Conservation (phyloP, 1,140 invertebrate genomes). For the Bactericera cockerelli region DNA sequence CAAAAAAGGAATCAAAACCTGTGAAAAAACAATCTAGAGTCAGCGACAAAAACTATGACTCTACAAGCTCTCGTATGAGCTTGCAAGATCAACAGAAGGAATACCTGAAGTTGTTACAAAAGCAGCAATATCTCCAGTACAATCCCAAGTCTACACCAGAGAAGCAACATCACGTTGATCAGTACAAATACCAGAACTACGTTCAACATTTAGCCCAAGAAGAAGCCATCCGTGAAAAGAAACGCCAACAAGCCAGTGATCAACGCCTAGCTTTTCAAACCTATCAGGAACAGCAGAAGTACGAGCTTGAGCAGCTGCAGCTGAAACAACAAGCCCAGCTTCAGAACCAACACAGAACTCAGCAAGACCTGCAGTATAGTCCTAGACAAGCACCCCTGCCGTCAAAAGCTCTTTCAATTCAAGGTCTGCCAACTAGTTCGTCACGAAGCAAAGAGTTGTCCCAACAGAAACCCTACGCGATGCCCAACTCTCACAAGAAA, state of each 20-base stretch:
- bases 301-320: not conserved
- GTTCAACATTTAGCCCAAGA: not conserved
- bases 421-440: no score
- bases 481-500: no score
- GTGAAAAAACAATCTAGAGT: not conserved
- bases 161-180: not conserved
- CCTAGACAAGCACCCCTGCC: not conserved
- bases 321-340: not conserved
- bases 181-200: not conserved
- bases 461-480: no score
- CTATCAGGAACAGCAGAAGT: not conserved
- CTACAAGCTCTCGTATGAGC: not conserved
- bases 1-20: not conserved
- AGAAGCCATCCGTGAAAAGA: not conserved
- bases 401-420: not conserved
- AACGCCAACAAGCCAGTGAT: not conserved
- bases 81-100: not conserved
- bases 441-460: no score
- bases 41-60: not conserved
- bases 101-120: conserved; percentile 2
- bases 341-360: not conserved
- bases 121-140: not conserved
- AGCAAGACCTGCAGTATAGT: no score
- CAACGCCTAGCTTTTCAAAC: not conserved
- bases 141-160: not conserved